Conservation (phyloP, 2,888 invertebrate species). For the Cecidostiba fungosa region DNA sequence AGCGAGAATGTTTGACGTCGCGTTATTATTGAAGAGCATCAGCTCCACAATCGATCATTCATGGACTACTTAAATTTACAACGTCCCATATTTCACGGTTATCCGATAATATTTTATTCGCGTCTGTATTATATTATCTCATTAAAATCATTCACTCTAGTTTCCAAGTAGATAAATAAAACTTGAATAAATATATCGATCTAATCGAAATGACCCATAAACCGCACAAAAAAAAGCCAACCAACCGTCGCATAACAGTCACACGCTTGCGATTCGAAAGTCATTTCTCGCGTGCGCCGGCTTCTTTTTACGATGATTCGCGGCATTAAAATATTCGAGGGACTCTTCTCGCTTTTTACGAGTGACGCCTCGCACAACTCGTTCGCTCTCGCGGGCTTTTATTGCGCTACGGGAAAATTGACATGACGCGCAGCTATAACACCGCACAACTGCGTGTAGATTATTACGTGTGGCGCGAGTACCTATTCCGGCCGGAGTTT, state of each 20-base stretch:
- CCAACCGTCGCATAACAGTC: neutral
- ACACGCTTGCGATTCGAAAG: neutral
- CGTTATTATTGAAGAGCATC: neutral
- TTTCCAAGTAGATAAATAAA: too few species aligned
- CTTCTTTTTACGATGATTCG: constrained; percentile 5
- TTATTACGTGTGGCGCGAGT: neutral
- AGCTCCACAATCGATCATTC: constrained; percentile 4
- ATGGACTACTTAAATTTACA: neutral
- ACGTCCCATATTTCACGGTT: neutral
- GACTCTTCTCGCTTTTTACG: constrained; percentile 32
- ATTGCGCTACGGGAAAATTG: neutral
- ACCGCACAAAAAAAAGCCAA: neutral
- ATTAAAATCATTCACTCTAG: too few species aligned
- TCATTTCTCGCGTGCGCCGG: neutral
- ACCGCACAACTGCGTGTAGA: neutral
- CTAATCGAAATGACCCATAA: neutral
- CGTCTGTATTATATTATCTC: too few species aligned
- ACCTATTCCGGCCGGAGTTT: neutral
- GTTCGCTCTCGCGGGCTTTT: constrained; percentile 20
- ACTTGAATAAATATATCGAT: too few species aligned
- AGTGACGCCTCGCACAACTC: neutral
- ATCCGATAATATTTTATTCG: neutral
- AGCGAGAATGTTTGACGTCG: neutral
- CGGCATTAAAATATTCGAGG: constrained; percentile 37
- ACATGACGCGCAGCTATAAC: neutral